phyloP scores from a whole-genome alignment of 2,888 invertebrate species.

The Cataglyphis rosenhaueri region DNA sequence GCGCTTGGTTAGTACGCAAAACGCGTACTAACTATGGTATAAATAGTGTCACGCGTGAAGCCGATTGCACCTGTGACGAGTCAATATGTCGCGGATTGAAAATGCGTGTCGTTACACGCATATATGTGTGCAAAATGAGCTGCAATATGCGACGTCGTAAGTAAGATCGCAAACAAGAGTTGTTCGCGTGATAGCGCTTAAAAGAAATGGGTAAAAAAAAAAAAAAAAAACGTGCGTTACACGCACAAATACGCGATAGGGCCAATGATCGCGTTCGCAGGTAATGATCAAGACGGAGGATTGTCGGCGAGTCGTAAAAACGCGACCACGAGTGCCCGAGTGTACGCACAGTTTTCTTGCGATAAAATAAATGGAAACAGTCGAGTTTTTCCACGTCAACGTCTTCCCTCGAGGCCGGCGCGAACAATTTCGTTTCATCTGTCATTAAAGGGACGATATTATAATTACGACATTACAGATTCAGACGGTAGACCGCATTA shows the following conservation, averaged over 20 bases:
- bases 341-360: constrained; percentile 34
- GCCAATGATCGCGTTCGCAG: constrained; percentile 11
- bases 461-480: constrained; percentile 30
- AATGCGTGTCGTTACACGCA: background rate
- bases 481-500: background rate
- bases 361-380: constrained; percentile 45
- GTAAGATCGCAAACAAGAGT: constrained; percentile 35
- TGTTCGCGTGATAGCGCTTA: background rate
- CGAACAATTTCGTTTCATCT: constrained; percentile 30
- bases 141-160: constrained; percentile 10
- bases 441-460: constrained; percentile 6
- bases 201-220: background rate
- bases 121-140: background rate
- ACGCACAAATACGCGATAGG: too few species aligned
- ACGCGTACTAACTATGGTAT: constrained; percentile 21
- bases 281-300: constrained; percentile 33
- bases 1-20: constrained; percentile 2
- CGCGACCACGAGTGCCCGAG: constrained; percentile 1
- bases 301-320: constrained; percentile 25
- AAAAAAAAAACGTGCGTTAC: constrained; percentile 4
- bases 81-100: constrained; percentile 23
- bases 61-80: constrained; percentile 27
- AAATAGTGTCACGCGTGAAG: constrained; percentile 11
- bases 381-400: constrained; percentile 53
- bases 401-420: constrained; percentile 50